Conservation (phyloP, 2,888 invertebrate species). For the Acanthosepion lycidas region DNA sequence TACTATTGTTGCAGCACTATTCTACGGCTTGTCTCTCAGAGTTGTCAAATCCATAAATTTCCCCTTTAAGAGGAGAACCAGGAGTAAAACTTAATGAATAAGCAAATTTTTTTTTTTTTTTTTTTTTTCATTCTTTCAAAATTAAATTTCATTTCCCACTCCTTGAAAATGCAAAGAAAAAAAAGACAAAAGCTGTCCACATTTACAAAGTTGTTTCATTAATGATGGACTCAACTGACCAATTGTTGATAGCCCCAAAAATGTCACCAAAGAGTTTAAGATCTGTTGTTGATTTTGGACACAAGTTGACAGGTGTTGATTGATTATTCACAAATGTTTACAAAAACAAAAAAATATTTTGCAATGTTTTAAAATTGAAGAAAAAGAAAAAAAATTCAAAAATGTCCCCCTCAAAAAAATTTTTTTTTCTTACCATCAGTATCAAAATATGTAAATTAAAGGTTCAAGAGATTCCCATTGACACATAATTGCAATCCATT, state of each 20-base stretch:
- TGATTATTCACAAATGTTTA: background rate
- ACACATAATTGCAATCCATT: background rate
- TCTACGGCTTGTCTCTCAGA: background rate
- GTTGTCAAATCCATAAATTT: background rate
- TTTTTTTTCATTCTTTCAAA: too few relatives aligned
- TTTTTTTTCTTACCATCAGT: background rate
- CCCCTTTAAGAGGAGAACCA: background rate
- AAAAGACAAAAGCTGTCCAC: background rate
- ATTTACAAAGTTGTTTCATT: background rate
- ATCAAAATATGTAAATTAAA: conserved; percentile 4
- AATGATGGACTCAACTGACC: background rate
- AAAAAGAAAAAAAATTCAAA: background rate
- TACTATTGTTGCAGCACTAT: background rate
- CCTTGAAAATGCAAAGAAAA: too few relatives aligned
- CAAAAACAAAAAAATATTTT: background rate
- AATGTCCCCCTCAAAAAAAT: background rate
- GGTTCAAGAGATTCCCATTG: background rate
- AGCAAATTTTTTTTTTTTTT: too few relatives aligned
- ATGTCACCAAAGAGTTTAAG: background rate
- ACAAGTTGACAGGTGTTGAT: background rate
- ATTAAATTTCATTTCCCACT: too few relatives aligned
- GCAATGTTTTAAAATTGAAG: background rate
- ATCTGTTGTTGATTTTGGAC: conserved; percentile 11
- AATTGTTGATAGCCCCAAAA: background rate
- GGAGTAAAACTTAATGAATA: background rate